These are phyloP conservation scores for Menidia menidia DNA, from an alignment of 2,797 vertebrate genomes.

Conservation along the genomic window DNA sequence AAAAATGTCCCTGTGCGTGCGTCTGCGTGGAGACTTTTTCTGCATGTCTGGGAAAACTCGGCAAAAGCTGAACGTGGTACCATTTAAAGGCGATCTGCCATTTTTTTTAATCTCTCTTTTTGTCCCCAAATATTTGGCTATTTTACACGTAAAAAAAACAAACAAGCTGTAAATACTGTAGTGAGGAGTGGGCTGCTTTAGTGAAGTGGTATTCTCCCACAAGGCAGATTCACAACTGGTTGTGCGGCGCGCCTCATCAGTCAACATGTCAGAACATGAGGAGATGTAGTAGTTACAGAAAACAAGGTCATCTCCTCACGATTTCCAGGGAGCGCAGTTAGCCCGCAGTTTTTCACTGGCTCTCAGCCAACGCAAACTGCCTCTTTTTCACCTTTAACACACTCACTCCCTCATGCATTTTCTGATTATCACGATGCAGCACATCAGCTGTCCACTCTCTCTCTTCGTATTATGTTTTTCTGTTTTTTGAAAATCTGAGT, in stretches of 20 bases:
- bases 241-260: constrained; percentile 30
- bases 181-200: constrained; percentile 1
- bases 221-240: constrained; percentile 5
- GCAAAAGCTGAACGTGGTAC: too few species aligned
- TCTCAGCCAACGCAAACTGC: neutral
- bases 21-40: too few species aligned
- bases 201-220: neutral
- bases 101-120: neutral
- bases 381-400: neutral
- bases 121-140: neutral
- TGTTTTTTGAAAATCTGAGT: neutral
- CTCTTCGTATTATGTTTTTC: neutral
- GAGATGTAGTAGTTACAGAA: constrained; percentile 1
- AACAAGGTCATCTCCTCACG: neutral
- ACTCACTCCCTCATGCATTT: neutral
- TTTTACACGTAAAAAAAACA: neutral
- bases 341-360: constrained; percentile 4
- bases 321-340: neutral
- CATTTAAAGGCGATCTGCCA: too few species aligned
- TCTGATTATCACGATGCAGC: constrained; percentile 14
- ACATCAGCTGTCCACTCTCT: neutral
- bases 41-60: too few species aligned
- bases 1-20: too few species aligned
- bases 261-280: constrained; percentile 17
- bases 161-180: neutral